Conservation (phyloP, 2,797 vertebrate species). For the Luscinia luscinia region DNA sequence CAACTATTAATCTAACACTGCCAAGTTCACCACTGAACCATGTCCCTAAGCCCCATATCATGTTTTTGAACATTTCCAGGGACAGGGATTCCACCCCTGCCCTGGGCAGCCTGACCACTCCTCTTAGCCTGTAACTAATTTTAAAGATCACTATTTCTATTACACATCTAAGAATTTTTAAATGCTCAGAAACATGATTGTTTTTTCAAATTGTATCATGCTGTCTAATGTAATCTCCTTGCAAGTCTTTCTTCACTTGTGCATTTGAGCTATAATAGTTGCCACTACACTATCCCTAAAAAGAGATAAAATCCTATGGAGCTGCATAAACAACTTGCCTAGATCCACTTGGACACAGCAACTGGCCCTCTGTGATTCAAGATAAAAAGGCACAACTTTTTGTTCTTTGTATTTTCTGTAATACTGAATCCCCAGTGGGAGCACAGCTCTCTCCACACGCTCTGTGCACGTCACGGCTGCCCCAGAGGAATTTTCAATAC, state of each 20-base stretch:
- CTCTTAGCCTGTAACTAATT: background rate
- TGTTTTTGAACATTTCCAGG: background rate
- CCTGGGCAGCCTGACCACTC: background rate
- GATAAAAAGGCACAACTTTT: background rate
- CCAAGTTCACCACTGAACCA: background rate
- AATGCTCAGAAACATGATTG: background rate
- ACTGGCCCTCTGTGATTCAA: background rate
- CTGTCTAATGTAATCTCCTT: background rate
- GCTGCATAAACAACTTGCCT: background rate
- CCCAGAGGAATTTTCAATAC: background rate
- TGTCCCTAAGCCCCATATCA: background rate
- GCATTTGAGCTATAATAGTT: background rate
- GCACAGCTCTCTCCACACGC: fast-evolving
- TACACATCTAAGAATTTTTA: background rate
- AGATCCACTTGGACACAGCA: background rate
- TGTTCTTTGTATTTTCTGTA: background rate
- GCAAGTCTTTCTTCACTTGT: background rate
- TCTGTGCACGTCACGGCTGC: fast-evolving
- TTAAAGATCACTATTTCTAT: background rate
- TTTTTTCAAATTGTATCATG: background rate
- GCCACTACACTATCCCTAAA: background rate
- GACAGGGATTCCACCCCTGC: background rate
- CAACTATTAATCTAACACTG: background rate
- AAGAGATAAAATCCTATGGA: background rate
- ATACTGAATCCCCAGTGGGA: background rate